These are phyloP conservation scores for Ceyx cyanopectus DNA, from an alignment of 2,113 vertebrate genomes.

Conservation along the genomic window DNA sequence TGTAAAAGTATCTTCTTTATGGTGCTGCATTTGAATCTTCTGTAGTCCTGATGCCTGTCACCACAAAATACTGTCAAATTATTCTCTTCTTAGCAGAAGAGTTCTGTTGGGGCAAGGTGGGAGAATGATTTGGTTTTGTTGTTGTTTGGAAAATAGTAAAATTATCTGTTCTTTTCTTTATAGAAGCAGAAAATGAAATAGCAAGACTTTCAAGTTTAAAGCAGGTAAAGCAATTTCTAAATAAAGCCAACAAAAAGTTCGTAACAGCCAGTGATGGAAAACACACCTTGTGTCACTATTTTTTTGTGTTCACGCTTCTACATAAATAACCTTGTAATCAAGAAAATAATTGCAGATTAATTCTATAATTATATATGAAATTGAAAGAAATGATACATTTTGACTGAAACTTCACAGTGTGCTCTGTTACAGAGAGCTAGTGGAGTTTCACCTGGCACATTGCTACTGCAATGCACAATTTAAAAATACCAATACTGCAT, in stretches of 20 bases:
- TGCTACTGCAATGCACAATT: neutral
- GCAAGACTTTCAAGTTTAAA: conserved; percentile 78
- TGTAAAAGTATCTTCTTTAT: neutral
- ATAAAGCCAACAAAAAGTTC: neutral
- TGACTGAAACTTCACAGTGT: neutral
- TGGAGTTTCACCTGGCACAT: neutral
- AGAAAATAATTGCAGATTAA: neutral
- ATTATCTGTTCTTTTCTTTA: neutral
- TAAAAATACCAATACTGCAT: neutral
- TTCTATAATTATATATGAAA: neutral
- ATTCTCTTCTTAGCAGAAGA: neutral
- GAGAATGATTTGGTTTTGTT: neutral
- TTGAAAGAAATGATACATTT: neutral
- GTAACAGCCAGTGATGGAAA: neutral
- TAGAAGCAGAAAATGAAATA: conserved; percentile 89
- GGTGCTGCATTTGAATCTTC: neutral
- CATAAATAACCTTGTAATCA: neutral
- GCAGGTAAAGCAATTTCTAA: conserved; percentile 79
- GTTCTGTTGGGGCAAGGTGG: neutral
- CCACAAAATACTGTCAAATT: neutral
- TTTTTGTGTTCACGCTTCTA: neutral
- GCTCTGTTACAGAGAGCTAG: neutral
- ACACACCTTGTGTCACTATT: accelerated
- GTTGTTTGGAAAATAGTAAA: neutral
- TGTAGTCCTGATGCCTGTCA: neutral